These are phyloP conservation scores for Neelides sp. DNA, from an alignment of 1,140 invertebrate genomes.

Conservation along the genomic window DNA sequence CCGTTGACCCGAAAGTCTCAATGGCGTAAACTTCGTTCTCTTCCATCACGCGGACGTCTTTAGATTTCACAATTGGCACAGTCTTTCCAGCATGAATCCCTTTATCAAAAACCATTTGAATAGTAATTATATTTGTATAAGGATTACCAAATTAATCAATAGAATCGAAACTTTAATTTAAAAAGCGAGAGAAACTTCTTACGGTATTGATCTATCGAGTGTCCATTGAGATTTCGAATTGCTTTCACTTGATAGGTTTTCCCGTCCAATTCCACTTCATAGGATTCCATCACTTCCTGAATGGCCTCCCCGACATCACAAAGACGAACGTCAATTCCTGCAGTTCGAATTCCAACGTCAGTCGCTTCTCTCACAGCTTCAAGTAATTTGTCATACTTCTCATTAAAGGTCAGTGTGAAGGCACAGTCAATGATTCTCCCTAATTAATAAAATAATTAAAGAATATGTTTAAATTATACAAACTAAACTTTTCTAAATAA, in stretches of 20 bases:
- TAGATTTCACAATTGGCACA: constrained; percentile 98
- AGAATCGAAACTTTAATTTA: neutral
- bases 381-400: constrained; percentile 88
- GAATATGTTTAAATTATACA: constrained; percentile 13
- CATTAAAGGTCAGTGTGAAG: constrained; percentile 92
- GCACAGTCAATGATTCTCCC: constrained; percentile 97
- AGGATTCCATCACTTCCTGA: constrained; percentile 99
- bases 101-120: constrained; percentile 33
- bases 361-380: constrained; percentile 95
- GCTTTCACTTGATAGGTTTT: constrained; percentile 89
- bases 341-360: constrained; percentile 65
- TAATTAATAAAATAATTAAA: constrained; percentile 27
- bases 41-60: constrained; percentile 94
- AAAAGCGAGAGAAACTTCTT: constrained; percentile 29
- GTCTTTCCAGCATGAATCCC: constrained; percentile 98
- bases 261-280: constrained; percentile 95
- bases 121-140: neutral
- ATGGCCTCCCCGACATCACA: constrained; percentile 96
- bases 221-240: constrained; percentile 96
- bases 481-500: constrained; percentile 6
- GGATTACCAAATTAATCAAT: neutral
- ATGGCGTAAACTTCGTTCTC: constrained; percentile 99
- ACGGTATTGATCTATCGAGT: constrained; percentile 93
- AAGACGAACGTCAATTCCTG: constrained; percentile 92
- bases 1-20: constrained; percentile 98